A percentile compares a stretch with the other conserved stretches of the same genome.
These are phyloP conservation scores for Pinna nobilis DNA, from an alignment of 1,140 invertebrate species.

Conservation along the genomic window DNA sequence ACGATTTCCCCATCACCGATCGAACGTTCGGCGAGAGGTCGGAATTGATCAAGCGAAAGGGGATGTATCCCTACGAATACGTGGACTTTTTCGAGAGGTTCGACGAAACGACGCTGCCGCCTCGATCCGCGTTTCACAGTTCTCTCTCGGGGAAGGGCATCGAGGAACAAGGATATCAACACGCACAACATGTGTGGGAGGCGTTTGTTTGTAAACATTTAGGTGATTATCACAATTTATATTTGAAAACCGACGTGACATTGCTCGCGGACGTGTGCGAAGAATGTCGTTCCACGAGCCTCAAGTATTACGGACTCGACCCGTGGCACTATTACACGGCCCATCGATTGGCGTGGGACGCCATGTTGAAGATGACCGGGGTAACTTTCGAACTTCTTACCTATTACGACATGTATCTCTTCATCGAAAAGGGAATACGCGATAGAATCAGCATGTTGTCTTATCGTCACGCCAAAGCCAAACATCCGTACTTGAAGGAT, in stretches of 20 bases:
- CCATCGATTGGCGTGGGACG: slow-evolving; percentile 57
- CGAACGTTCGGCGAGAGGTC: too few species aligned
- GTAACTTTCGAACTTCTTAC: slow-evolving; percentile 57
- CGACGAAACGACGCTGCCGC: too few species aligned
- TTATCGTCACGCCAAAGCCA: slow-evolving; percentile 49
- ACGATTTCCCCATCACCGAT: too few species aligned
- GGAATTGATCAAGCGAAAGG: too few species aligned
- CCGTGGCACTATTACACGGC: slow-evolving; percentile 5
- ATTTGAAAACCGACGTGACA: slow-evolving; percentile 36
- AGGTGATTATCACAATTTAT: slow-evolving; percentile 30
- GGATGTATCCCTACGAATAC: too few species aligned
- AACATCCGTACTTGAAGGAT: slow-evolving; percentile 46
- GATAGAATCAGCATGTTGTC: slow-evolving; percentile 43
- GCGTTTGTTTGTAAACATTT: not conserved
- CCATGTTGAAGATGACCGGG: too few species aligned
- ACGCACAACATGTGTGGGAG: not conserved
- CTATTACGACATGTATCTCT: slow-evolving; percentile 52
- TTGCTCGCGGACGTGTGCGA: slow-evolving; percentile 33
- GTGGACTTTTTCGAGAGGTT: too few species aligned
- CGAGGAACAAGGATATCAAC: slow-evolving; percentile 29
- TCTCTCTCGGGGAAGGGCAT: too few species aligned
- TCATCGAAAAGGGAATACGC: slow-evolving; percentile 53
- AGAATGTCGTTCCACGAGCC: not conserved
- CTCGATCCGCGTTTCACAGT: too few species aligned
- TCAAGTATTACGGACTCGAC: slow-evolving; percentile 1